phyloP scores from a whole-genome alignment of 2,888 invertebrate genomes.

The Odontocerum albicorne region DNA sequence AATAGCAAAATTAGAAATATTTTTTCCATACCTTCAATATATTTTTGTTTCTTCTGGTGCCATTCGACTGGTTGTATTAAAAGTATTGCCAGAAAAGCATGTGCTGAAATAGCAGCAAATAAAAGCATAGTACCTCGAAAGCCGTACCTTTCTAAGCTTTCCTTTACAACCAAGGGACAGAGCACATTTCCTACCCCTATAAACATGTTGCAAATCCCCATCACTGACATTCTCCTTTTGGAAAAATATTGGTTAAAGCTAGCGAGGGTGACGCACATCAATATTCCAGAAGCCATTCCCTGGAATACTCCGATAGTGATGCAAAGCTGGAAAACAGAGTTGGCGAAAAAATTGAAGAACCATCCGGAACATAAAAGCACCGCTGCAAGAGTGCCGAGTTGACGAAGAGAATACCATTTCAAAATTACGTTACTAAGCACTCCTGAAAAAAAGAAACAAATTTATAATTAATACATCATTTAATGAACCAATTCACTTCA shows the following conservation, averaged over 20 bases:
- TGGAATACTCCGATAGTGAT: slow-evolving; percentile 66
- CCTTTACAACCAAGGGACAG: slow-evolving; percentile 59
- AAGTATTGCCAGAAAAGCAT: slow-evolving; percentile 67
- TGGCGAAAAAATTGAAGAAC: slow-evolving; percentile 64
- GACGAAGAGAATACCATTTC: slow-evolving; percentile 64
- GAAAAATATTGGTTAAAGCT: slow-evolving; percentile 65
- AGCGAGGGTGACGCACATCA: slow-evolving; percentile 70
- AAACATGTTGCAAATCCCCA: slow-evolving; percentile 63
- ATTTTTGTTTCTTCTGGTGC: slow-evolving; percentile 52
- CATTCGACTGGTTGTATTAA: slow-evolving; percentile 74
- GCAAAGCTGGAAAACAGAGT: slow-evolving; percentile 63
- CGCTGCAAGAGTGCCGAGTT: slow-evolving; percentile 68
- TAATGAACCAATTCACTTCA: no score
- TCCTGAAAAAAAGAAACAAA: no score
- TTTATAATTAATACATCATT: no score
- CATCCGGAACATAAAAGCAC: slow-evolving; percentile 64
- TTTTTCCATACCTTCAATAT: no score
- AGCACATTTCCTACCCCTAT: slow-evolving; percentile 62
- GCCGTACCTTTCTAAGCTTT: slow-evolving; percentile 56
- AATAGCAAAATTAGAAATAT: no score
- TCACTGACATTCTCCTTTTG: slow-evolving; percentile 58
- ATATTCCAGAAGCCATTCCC: slow-evolving; percentile 69
- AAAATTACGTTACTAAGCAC: slow-evolving; percentile 68
- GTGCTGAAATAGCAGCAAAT: slow-evolving; percentile 66
- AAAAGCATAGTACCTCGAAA: slow-evolving; percentile 71